Evolutionary conservation across 2,113 vertebrate genomes (phyloP).

Genomic region (Saguinus imperator): DNA sequence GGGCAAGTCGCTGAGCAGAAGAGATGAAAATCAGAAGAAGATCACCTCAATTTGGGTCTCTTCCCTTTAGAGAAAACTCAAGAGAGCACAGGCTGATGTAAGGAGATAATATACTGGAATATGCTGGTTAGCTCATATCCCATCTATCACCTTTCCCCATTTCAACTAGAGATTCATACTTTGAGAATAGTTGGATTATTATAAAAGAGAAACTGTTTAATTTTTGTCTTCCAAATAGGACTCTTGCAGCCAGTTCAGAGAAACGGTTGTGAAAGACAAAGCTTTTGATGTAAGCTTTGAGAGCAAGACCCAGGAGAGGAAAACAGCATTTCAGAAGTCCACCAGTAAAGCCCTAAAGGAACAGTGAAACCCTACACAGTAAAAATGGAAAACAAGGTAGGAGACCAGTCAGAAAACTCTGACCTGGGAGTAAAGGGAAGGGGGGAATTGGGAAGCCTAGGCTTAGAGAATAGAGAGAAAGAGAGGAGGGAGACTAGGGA

Average conservation of each 20-base stretch:
- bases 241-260: not conserved
- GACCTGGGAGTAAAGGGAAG: not conserved
- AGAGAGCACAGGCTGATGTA: not conserved
- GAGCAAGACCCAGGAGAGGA: not conserved
- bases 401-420: not conserved
- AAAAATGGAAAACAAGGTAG: not conserved
- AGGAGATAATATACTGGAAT: not conserved
- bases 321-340: not conserved
- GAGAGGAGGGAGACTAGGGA: not conserved
- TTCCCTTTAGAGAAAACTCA: not conserved
- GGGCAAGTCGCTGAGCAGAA: not conserved
- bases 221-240: conserved; percentile 19
- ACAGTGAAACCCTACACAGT: not conserved
- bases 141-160: not conserved
- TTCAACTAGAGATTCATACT: not conserved
- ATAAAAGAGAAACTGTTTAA: not conserved
- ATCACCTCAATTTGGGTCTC: not conserved
- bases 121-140: not conserved
- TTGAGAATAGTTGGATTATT: not conserved
- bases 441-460: not conserved
- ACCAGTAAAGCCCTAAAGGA: not conserved
- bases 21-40: not conserved
- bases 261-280: not conserved
- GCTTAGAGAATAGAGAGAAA: not conserved
- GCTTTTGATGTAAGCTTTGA: not conserved